These are phyloP conservation scores for Melanocharis versteri DNA, from an alignment of 2,113 vertebrate genomes.

Conservation along the genomic window DNA sequence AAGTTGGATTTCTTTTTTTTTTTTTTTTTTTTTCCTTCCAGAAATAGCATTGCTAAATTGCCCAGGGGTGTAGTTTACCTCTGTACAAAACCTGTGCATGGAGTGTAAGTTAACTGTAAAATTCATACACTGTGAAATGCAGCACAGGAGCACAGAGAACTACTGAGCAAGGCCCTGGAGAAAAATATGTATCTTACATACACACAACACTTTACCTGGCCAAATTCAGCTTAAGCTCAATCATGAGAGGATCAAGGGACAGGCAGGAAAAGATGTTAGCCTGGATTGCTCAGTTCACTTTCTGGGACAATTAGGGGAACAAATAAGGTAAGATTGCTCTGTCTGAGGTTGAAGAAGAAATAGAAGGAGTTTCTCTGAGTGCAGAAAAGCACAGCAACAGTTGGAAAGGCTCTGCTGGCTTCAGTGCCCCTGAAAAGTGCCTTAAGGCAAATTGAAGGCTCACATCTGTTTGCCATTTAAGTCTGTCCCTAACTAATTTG, in stretches of 20 bases:
- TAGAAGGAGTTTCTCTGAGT: background rate
- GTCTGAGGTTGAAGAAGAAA: background rate
- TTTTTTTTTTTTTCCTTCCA: background rate
- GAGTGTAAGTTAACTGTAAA: constrained; percentile 27
- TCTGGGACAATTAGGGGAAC: background rate
- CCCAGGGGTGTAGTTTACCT: background rate
- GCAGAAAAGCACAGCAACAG: background rate
- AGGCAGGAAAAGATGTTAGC: background rate
- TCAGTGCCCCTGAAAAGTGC: background rate
- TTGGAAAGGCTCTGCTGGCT: background rate
- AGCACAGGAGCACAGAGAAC: background rate
- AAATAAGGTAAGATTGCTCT: background rate
- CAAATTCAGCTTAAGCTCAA: background rate
- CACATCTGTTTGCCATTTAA: background rate
- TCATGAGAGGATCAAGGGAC: background rate
- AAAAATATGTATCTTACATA: background rate
- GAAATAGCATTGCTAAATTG: background rate
- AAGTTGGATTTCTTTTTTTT: background rate
- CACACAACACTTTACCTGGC: background rate
- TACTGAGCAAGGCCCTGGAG: background rate
- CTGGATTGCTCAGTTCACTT: background rate
- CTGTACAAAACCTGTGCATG: background rate
- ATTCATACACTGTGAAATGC: background rate
- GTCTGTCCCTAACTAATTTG: background rate
- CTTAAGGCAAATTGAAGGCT: background rate